Conservation (phyloP, 2,888 invertebrate genomes). For the Neoaliturus tenellus region DNA sequence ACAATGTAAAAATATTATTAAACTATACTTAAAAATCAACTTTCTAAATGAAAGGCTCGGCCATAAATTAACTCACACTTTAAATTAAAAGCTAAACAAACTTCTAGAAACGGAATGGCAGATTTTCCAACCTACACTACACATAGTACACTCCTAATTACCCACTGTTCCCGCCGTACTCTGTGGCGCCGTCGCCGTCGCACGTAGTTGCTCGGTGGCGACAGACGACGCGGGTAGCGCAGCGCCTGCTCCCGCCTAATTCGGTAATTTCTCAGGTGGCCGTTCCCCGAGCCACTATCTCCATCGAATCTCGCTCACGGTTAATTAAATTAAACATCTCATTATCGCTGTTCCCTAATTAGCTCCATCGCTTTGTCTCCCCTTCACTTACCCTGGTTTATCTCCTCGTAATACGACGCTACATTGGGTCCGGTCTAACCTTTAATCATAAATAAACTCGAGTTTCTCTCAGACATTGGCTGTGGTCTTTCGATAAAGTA, state of each 20-base stretch:
- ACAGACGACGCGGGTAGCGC: slow-evolving; percentile 21
- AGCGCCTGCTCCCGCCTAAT: slow-evolving; percentile 44
- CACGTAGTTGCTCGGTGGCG: slow-evolving; percentile 8
- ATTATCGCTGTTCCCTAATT: slow-evolving; percentile 49
- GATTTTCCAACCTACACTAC: not conserved
- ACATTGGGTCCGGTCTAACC: not conserved
- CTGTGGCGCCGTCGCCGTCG: not conserved
- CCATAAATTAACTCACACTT: too few species aligned
- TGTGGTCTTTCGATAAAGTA: not conserved
- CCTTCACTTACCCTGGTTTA: not conserved
- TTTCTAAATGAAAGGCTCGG: too few species aligned
- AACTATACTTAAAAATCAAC: too few species aligned
- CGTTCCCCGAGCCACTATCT: slow-evolving; percentile 27
- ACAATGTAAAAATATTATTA: too few species aligned
- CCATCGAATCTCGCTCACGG: slow-evolving; percentile 34
- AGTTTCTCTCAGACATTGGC: too few species aligned
- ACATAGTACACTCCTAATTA: not conserved
- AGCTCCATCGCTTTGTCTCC: slow-evolving; percentile 40
- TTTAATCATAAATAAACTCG: not conserved
- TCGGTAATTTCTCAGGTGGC: slow-evolving; percentile 47
- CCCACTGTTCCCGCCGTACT: not conserved
- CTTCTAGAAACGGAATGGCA: too few species aligned
- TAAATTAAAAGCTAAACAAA: too few species aligned
- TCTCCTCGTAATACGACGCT: too few species aligned
- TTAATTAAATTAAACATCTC: slow-evolving; percentile 53